Percentiles rank a stretch among this genome's conserved stretches.
Evolutionary conservation across 1,140 invertebrate genomes (phyloP).

Genomic region (Sitophilus oryzae): DNA sequence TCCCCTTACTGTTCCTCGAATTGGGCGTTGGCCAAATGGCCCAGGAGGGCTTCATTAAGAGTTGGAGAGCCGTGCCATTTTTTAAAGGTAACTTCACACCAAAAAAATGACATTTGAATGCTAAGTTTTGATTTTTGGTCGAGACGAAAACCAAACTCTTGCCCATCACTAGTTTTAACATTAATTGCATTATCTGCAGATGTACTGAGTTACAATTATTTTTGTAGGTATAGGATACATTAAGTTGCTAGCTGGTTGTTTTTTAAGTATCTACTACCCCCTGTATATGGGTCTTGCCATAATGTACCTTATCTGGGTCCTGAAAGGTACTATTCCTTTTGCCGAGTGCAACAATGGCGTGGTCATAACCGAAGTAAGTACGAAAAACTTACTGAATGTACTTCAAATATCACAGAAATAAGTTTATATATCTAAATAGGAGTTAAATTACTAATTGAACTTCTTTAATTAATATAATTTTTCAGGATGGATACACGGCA

Average conservation of each 20-base stretch:
- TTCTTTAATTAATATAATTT: no score
- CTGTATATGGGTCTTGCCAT: slow-evolving; percentile 49
- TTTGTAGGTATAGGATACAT: slow-evolving; percentile 54
- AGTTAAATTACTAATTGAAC: background rate
- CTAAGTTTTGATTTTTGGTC: background rate
- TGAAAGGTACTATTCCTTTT: slow-evolving; percentile 48
- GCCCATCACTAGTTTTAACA: background rate
- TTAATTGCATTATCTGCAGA: background rate
- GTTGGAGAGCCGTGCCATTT: slow-evolving; percentile 74
- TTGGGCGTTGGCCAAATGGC: slow-evolving; percentile 72
- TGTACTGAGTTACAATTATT: slow-evolving; percentile 12
- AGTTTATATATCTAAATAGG: no score
- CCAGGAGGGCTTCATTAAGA: slow-evolving; percentile 66
- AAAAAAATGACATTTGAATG: background rate
- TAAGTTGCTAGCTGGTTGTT: slow-evolving; percentile 48
- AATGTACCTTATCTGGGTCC: slow-evolving; percentile 50
- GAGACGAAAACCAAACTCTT: background rate
- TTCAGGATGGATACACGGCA: slow-evolving; percentile 40
- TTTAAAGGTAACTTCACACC: slow-evolving; percentile 58
- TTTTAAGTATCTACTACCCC: slow-evolving; percentile 49
- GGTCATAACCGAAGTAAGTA: slow-evolving; percentile 40
- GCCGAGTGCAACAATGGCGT: slow-evolving; percentile 44
- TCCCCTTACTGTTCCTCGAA: slow-evolving; percentile 71
- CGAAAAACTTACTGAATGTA: no score
- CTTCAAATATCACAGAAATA: slow-evolving; percentile 2